phyloP scores from a whole-genome alignment of 1,140 invertebrate species.

The Tachypleus tridentatus region DNA sequence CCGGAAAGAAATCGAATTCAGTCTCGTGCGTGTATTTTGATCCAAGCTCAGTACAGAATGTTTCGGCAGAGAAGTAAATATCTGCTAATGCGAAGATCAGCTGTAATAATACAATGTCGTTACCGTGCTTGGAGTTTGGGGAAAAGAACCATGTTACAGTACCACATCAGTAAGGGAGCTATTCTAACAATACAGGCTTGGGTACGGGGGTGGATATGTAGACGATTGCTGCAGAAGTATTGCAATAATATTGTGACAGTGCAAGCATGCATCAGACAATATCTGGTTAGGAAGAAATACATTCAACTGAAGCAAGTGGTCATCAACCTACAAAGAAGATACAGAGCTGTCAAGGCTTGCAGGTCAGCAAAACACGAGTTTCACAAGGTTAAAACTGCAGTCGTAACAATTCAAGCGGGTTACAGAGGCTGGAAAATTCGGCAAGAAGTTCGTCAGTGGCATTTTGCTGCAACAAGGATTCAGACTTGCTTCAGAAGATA shows the following conservation, averaged over 20 bases:
- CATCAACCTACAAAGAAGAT: no score
- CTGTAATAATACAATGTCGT: no score
- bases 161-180: neutral
- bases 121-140: neutral
- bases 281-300: neutral
- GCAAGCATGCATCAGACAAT: neutral
- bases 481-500: neutral
- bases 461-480: neutral
- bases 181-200: neutral
- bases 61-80: neutral
- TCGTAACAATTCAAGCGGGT: neutral
- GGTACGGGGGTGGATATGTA: no score
- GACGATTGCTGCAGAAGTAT: no score
- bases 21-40: constrained; percentile 16
- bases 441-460: neutral
- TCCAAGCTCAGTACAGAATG: constrained; percentile 17
- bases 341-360: no score
- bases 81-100: neutral
- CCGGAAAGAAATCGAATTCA: constrained; percentile 4
- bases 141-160: neutral
- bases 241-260: no score
- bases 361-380: no score
- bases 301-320: neutral
- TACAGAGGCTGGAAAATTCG: neutral
- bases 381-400: neutral